Percentiles rank a stretch among this genome's conserved stretches.
Evolutionary conservation across 2,797 vertebrate genomes (phyloP).

Genomic region (Somateria mollissima): DNA sequence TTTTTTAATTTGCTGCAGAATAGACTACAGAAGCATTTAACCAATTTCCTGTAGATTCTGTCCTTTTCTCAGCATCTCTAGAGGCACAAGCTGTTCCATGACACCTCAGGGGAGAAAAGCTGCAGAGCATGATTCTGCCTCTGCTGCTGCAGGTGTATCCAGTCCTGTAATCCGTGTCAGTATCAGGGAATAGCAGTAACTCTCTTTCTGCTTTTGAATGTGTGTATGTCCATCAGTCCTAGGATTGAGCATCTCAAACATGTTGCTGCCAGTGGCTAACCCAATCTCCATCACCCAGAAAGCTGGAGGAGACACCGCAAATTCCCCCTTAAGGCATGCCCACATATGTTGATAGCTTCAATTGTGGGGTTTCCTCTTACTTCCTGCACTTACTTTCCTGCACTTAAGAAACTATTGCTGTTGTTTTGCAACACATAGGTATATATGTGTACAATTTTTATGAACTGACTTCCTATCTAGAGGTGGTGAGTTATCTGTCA

Average conservation of each 20-base stretch:
- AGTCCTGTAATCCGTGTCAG: neutral
- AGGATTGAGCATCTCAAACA: neutral
- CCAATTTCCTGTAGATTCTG: neutral
- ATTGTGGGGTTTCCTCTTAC: neutral
- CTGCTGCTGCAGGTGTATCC: neutral
- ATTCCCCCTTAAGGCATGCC: neutral
- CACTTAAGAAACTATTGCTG: neutral
- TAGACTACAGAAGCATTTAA: neutral
- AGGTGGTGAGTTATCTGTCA: neutral
- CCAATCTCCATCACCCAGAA: neutral
- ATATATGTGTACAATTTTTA: neutral
- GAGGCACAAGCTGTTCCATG: neutral
- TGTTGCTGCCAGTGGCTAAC: neutral
- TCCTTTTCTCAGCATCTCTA: neutral
- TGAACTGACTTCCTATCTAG: neutral
- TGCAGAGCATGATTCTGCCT: neutral
- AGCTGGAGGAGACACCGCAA: neutral
- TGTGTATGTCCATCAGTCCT: neutral
- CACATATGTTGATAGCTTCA: neutral
- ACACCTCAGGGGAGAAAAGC: neutral
- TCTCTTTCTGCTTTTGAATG: neutral
- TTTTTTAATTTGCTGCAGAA: constrained; percentile 9
- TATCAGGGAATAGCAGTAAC: neutral
- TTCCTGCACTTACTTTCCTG: too few species aligned
- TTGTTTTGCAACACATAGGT: neutral